Percentiles rank a stretch among this genome's conserved stretches.
Evolutionary conservation across 1,140 invertebrate genomes (phyloP).

Genomic region (Leptinotarsa undecemlineata): DNA sequence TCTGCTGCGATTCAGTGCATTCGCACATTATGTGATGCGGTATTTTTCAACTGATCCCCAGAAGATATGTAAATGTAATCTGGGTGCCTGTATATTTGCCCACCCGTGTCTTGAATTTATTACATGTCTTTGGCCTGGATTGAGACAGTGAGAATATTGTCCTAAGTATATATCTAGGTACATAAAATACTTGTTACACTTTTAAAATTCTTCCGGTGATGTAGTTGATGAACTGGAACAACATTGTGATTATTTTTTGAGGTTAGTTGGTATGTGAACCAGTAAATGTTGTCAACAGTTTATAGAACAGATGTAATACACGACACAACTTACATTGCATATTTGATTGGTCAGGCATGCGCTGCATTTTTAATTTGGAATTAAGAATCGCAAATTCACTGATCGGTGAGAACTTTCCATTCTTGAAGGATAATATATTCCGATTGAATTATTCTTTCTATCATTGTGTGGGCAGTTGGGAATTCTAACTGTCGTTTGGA

Average conservation of each 20-base stretch:
- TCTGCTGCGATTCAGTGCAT: no score
- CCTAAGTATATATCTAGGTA: background rate
- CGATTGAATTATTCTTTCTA: background rate
- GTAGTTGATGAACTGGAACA: constrained; percentile 2
- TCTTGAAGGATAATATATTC: background rate
- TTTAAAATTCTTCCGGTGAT: constrained; percentile 1
- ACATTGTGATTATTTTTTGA: constrained; percentile 19
- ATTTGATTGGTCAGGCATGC: constrained; percentile 28
- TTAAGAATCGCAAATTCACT: constrained; percentile 5
- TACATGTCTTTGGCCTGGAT: background rate
- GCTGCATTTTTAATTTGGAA: background rate
- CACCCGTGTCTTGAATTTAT: background rate
- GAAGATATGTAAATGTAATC: no score
- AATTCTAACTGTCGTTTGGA: no score
- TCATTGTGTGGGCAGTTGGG: no score
- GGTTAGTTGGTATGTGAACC: constrained; percentile 36
- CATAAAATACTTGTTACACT: constrained; percentile 4
- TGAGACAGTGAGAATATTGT: background rate
- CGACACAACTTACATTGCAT: constrained; percentile 28
- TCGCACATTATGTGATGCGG: no score
- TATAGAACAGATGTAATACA: constrained; percentile 35
- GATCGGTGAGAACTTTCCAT: background rate
- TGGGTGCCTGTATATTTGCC: background rate
- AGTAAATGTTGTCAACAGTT: constrained; percentile 34
- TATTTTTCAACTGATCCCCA: no score